These are phyloP conservation scores for Melikaiella ostensackeni DNA, from an alignment of 2,888 invertebrate species.

Conservation along the genomic window DNA sequence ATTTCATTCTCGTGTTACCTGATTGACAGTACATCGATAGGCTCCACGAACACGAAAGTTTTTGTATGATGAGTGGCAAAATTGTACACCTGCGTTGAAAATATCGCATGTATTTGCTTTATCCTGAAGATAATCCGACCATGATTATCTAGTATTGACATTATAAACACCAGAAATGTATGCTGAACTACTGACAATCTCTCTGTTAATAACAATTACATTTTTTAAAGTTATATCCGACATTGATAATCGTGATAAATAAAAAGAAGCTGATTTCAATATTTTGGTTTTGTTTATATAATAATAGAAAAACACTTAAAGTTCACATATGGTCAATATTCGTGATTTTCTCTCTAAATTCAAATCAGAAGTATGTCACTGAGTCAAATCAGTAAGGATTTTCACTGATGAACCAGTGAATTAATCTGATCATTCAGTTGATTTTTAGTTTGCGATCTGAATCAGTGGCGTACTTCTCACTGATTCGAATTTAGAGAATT, in stretches of 20 bases:
- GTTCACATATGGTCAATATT: too few species aligned
- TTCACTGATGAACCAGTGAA: too few species aligned
- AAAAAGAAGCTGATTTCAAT: background rate
- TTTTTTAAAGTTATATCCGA: background rate
- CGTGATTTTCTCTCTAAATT: too few species aligned
- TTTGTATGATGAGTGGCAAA: constrained; percentile 4
- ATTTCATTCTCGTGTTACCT: background rate
- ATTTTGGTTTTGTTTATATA: background rate
- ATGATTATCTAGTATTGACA: constrained; percentile 17
- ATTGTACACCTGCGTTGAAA: background rate
- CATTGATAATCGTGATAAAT: background rate
- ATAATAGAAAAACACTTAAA: too few species aligned
- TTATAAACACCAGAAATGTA: background rate
- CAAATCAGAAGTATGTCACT: too few species aligned
- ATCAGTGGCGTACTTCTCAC: too few species aligned
- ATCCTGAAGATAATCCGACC: background rate
- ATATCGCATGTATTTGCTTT: constrained; percentile 8
- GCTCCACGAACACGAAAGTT: constrained; percentile 5
- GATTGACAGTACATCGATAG: constrained; percentile 6
- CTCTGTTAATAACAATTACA: too few species aligned
- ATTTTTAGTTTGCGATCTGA: too few species aligned
- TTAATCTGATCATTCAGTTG: too few species aligned
- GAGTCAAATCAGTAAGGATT: too few species aligned
- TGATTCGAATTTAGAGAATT: too few species aligned
- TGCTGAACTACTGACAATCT: background rate